These are phyloP conservation scores for Dascyllus trimaculatus DNA, from an alignment of 2,113 vertebrate genomes.

Conservation along the genomic window DNA sequence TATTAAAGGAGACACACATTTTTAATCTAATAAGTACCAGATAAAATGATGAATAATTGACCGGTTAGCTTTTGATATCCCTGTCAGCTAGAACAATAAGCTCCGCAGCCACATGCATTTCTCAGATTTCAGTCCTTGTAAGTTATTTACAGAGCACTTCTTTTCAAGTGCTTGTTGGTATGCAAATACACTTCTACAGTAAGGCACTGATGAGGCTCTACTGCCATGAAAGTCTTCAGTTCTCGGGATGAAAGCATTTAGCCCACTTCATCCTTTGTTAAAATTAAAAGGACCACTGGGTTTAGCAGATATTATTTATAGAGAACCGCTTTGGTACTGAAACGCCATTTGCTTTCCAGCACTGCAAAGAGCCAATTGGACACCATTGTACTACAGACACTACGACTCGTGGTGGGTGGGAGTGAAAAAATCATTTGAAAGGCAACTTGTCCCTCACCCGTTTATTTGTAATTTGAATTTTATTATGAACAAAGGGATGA, in stretches of 20 bases:
- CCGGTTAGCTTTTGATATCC: conserved; percentile 58
- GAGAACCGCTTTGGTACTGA: conserved; percentile 50
- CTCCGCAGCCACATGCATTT: conserved; percentile 31
- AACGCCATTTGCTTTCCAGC: conserved; percentile 48
- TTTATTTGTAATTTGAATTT: conserved; percentile 57
- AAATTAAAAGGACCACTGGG: conserved; percentile 53
- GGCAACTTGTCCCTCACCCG: conserved; percentile 11
- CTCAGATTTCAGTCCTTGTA: conserved; percentile 52
- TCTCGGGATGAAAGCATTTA: conserved; percentile 60
- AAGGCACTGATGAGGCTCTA: conserved; percentile 44
- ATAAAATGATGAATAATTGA: conserved; percentile 77
- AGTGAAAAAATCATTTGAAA: conserved; percentile 30
- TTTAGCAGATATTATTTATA: conserved; percentile 64
- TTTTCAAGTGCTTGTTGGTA: conserved; percentile 63
- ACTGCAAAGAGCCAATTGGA: conserved; percentile 55
- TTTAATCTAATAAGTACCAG: conserved; percentile 71
- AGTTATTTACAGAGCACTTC: conserved; percentile 62
- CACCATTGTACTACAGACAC: conserved; percentile 14
- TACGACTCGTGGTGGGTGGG: conserved; percentile 36
- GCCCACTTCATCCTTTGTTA: conserved; percentile 60
- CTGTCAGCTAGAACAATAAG: conserved; percentile 63
- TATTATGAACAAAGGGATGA: conserved; percentile 37
- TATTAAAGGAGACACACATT: conserved; percentile 70
- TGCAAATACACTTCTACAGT: conserved; percentile 50
- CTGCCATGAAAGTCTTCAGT: conserved; percentile 53